Conservation (phyloP, 2,888 invertebrate genomes). For the Branchipolynoe longqiensis region DNA sequence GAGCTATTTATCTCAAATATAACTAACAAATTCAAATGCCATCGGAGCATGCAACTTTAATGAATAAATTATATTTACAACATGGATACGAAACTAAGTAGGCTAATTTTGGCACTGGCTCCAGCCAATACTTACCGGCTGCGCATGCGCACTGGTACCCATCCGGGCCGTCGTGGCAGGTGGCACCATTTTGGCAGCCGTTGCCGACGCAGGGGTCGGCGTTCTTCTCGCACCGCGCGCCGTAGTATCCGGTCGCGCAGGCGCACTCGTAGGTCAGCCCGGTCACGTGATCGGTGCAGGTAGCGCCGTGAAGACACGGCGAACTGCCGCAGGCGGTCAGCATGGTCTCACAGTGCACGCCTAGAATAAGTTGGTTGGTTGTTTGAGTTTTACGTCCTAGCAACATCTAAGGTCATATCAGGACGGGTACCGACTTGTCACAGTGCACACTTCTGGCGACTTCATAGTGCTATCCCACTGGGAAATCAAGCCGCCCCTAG, state of each 20-base stretch:
- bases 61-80: background rate
- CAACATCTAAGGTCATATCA: too few species aligned
- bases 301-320: constrained; percentile 6
- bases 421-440: too few species aligned
- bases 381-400: too few species aligned
- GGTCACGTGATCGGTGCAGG: constrained; percentile 2
- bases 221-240: constrained; percentile 19
- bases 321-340: constrained; percentile 52
- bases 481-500: too few species aligned
- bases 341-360: constrained; percentile 36
- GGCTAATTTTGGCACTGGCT: background rate
- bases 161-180: constrained; percentile 13
- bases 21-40: too few species aligned
- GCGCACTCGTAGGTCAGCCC: background rate
- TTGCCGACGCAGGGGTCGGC: background rate
- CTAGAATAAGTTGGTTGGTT: too few species aligned
- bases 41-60: too few species aligned
- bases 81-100: background rate
- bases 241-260: constrained; percentile 4
- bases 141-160: constrained; percentile 48
- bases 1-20: too few species aligned
- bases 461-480: too few species aligned
- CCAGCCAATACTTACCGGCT: constrained; percentile 8
- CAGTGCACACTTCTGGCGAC: too few species aligned
- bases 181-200: constrained; percentile 6